These are phyloP conservation scores for Chymomyza costata DNA, from an alignment of 1,140 invertebrate genomes.

Conservation along the genomic window DNA sequence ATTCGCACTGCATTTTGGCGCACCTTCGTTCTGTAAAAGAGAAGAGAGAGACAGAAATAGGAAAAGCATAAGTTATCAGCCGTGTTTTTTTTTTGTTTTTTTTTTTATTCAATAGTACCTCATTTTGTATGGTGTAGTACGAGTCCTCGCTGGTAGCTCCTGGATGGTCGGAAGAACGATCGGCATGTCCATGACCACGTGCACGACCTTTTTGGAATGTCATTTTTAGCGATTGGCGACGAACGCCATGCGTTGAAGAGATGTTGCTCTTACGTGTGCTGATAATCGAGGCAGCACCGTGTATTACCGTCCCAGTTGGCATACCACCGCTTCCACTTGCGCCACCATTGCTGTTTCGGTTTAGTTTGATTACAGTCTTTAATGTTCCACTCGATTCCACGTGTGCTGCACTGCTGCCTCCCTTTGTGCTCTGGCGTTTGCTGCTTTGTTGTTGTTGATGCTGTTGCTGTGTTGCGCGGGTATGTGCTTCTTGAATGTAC, in stretches of 20 bases:
- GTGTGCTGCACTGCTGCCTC: conserved; percentile 70
- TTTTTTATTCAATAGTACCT: conserved; percentile 79
- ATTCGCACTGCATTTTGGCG: conserved; percentile 42
- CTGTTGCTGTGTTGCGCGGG: conserved; percentile 34
- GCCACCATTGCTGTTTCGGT: conserved; percentile 75
- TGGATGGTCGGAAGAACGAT: conserved; percentile 75
- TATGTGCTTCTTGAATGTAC: conserved; percentile 74
- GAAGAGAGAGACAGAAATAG: background rate
- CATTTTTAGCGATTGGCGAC: conserved; percentile 84
- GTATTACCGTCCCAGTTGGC: conserved; percentile 51
- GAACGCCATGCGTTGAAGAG: conserved; percentile 77
- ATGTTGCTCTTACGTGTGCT: no score
- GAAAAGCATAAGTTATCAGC: background rate
- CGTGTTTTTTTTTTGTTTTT: background rate
- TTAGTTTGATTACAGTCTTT: conserved; percentile 86
- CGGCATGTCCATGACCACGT: conserved; percentile 77
- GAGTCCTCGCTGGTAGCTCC: conserved; percentile 79
- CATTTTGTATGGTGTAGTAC: conserved; percentile 86
- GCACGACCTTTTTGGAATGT: conserved; percentile 85
- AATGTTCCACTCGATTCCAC: conserved; percentile 82
- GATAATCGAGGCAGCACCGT: no score
- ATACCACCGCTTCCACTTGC: conserved; percentile 30
- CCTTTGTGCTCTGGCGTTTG: conserved; percentile 73
- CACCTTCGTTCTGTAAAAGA: conserved; percentile 68
- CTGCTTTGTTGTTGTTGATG: conserved; percentile 43